These are phyloP conservation scores for Tipula vernalis DNA, from an alignment of 2,888 invertebrate genomes.

Conservation along the genomic window DNA sequence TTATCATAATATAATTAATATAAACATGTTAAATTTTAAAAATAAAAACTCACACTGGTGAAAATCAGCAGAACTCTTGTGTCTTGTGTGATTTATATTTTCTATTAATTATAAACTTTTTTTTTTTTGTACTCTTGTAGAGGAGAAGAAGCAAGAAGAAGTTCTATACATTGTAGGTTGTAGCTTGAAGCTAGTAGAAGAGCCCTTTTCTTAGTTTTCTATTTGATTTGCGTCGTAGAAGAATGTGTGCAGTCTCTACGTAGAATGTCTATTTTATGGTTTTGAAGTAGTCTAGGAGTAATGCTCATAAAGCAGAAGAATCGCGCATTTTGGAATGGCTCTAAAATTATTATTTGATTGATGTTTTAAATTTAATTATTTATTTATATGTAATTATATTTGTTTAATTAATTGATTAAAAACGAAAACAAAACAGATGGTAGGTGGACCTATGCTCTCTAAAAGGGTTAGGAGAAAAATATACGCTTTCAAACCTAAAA, in stretches of 20 bases:
- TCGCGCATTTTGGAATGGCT: conserved; percentile 1
- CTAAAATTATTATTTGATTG: neutral
- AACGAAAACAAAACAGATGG: neutral
- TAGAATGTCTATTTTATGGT: neutral
- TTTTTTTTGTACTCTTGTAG: neutral
- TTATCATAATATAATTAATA: neutral
- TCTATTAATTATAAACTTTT: neutral
- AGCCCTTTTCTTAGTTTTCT: neutral
- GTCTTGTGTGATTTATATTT: conserved; percentile 5
- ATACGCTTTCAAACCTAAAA: no score
- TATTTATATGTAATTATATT: neutral
- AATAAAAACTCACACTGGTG: conserved; percentile 13
- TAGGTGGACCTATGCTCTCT: neutral
- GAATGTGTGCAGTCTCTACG: neutral
- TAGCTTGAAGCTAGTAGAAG: conserved; percentile 1
- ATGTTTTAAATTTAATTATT: neutral
- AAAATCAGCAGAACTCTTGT: conserved; percentile 13
- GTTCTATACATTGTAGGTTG: neutral
- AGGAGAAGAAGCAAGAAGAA: conserved; percentile 7
- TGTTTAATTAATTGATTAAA: neutral
- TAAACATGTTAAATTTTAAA: conserved; percentile 8
- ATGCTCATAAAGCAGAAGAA: conserved; percentile 7
- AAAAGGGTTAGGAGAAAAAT: neutral
- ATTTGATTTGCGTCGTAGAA: neutral
- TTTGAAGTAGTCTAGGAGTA: conserved; percentile 4